Evolutionary conservation across 2,113 vertebrate genomes (phyloP), one percentile per base, ranked within the genome.

Genomic region (Pterocles orientalis): DNA sequence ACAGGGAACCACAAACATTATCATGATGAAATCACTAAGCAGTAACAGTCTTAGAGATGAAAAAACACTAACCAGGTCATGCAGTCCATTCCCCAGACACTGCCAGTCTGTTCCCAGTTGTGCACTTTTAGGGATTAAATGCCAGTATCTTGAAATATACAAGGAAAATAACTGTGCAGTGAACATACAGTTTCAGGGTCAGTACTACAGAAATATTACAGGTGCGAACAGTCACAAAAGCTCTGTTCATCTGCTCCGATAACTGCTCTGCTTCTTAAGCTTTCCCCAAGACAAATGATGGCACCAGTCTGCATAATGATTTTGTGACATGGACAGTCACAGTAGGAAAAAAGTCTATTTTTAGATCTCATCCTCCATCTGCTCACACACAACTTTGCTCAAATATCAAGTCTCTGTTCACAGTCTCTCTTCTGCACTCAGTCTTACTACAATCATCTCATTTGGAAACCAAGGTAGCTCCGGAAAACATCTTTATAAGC

Each of bases 341-440:
- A 79, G 80, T 9, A 95, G 77, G 77, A 82, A 56, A 89, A 81
- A 92, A 41, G 70, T 61, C 91, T 96, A 91, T 94, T 95, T 97
- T 96, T 94, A 96, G 92, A 78, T 56, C 69, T 90, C 80, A 58
- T 84, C 83, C 69, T 95, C 94, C 92, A 96, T 92, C 95, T 97
- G 94, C 83, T 95, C 77, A 84, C 57, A 82, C 10, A 82, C 45
- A 87, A 69, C 79, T 87, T 87, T 39, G n/a, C 77, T 53, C 61
- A 57, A 62, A 31, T 84, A 87, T 87, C 80, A 92, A 86, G 53
- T 51, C 45, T 33, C 34, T 56, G 29, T 29, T 78, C 82, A 82
- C 78, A 84, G n/a, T 14, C 68, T 88, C 54, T 73, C 68, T 78
- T 88, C 60, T 18, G 8, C 72, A 51, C 10, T 6, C 8, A 48